These are phyloP conservation scores for Doris montereyensis DNA, from an alignment of 2,888 invertebrate genomes.

Conservation along the genomic window DNA sequence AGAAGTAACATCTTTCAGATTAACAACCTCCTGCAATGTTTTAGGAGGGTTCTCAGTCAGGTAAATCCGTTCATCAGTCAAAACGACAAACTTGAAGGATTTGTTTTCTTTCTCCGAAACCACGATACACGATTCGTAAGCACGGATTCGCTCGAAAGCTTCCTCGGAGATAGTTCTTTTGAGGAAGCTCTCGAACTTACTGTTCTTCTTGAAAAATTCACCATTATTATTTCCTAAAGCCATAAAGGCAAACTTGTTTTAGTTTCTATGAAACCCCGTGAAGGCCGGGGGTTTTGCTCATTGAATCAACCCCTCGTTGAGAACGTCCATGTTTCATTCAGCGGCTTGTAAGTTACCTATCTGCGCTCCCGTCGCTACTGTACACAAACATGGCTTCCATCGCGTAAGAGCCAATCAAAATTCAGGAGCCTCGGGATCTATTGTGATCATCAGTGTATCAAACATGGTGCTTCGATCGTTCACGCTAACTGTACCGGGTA, in stretches of 20 bases:
- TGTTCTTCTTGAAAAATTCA: conserved; percentile 65
- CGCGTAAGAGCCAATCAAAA: not conserved
- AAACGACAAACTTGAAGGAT: conserved; percentile 68
- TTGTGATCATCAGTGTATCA: not conserved
- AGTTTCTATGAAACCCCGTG: not conserved
- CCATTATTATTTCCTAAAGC: conserved; percentile 56
- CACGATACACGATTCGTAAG: conserved; percentile 70
- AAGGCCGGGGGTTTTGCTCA: not conserved
- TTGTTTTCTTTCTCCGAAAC: conserved; percentile 70
- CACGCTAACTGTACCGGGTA: not conserved
- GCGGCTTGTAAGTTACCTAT: too few relatives aligned
- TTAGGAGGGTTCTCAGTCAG: conserved; percentile 72
- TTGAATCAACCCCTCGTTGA: too few relatives aligned
- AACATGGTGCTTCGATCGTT: not conserved
- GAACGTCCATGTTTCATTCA: too few relatives aligned
- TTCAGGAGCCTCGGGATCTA: not conserved
- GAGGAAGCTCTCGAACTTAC: conserved; percentile 70
- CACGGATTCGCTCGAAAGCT: conserved; percentile 66
- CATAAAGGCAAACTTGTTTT: conserved; percentile 45
- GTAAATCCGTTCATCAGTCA: conserved; percentile 70
- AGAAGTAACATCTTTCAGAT: conserved; percentile 64
- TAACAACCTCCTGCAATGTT: conserved; percentile 61
- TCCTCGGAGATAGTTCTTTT: conserved; percentile 65
- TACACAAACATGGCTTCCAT: conserved; percentile 16
- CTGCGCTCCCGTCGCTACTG: conserved; percentile 16